phyloP scores from a whole-genome alignment of 2,797 vertebrate species.

The Cercopithecus neglectus region DNA sequence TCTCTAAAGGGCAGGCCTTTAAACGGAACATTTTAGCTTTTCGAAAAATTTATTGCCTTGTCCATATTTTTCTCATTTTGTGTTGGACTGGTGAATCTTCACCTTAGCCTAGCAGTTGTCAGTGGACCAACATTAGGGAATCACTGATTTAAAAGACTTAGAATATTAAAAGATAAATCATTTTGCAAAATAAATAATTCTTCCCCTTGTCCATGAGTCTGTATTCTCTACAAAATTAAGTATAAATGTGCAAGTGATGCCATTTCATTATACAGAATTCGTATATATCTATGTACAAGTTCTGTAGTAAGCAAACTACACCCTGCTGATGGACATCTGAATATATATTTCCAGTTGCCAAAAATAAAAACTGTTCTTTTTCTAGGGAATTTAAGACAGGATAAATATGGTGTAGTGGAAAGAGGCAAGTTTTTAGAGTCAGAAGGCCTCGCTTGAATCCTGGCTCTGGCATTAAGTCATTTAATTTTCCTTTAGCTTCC shows the following conservation, averaged over 20 bases:
- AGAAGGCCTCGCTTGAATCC: background rate
- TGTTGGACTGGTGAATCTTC: conserved; percentile 24
- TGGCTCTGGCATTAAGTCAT: background rate
- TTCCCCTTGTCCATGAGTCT: background rate
- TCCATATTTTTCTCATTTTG: conserved; percentile 54
- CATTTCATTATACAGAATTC: conserved; percentile 17
- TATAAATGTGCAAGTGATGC: background rate
- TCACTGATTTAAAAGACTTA: conserved; percentile 40
- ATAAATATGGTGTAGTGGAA: background rate
- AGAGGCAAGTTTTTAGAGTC: background rate
- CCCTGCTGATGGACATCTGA: conserved; percentile 7
- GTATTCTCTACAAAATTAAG: background rate
- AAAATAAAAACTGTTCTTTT: background rate
- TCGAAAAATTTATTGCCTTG: background rate
- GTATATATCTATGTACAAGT: background rate
- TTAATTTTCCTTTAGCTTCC: conserved; percentile 23
- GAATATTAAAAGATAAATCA: conserved; percentile 27
- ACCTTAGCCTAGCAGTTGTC: background rate
- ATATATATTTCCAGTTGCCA: background rate
- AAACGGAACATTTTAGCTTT: conserved; percentile 39
- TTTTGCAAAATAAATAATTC: conserved; percentile 1
- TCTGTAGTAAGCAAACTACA: background rate
- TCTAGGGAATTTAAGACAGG: conserved; percentile 27
- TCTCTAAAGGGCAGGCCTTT: conserved; percentile 42
- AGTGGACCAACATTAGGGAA: conserved; percentile 44